Evolutionary conservation across 2,797 vertebrate species (phyloP), one percentile per base, ranked within the genome.

Genomic region (Hafferia zeledoni): DNA sequence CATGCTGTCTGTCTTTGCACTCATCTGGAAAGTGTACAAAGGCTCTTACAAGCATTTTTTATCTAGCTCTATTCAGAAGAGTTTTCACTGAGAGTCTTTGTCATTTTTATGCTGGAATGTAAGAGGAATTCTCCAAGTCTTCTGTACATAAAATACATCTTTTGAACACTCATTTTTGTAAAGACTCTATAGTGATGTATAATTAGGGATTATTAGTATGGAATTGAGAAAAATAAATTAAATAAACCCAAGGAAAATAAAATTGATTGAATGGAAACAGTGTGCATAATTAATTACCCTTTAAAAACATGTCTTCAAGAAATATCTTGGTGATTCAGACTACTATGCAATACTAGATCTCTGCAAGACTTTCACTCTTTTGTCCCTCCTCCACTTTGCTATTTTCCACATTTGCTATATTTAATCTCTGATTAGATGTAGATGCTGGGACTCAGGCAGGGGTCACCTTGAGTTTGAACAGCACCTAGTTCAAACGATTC

Each of bases 361-460:
- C 72, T 77, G 72, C 55, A 79, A 81, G 67, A 70, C n/a, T 88
- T 90, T 71, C 41, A 81, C 7, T 65, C 64, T 84, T 92, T 43
- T 52, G 60, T 79, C 43, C 70, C 72, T 89, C 70, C 65, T 81
- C 88, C 72, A 87, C 79, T 77, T 88, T 11, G 31, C 53, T 70
- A 8, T 83, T 93, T 87, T 93, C 65, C 55, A 52, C 27, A 41
- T 90, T 76, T 83, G 76, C 79, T 94, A 83, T 94, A 90, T 95
- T 94, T 96, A 96, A 93, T 86, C 87, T 74, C 80, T 94, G 77
- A 91, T 93, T 88, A 93, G 70, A 86, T 86, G 76, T 92, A 95
- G 91, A 88, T 52, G 63, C 74, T 64, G 52, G 49, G 33, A 85
- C 81, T 83, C 41, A 92, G 50, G 13, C 57, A 55, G 25, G 55